Base-by-base conservation (phyloP, 2,888 invertebrate species). In the Diaperis boleti region DNA sequence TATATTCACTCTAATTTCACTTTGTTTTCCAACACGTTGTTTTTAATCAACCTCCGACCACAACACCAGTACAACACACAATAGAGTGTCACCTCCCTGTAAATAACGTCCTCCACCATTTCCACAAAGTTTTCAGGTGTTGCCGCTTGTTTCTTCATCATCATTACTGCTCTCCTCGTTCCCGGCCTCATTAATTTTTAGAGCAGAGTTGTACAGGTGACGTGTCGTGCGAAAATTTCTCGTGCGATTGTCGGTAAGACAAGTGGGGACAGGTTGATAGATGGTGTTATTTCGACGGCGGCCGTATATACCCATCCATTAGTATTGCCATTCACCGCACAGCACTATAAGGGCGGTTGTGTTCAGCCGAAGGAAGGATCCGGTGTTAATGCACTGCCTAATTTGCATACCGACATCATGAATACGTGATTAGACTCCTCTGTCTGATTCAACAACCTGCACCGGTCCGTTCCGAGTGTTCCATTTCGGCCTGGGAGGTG, bases 331-430 rank as follows among this genome's bases (percentile, higher is more conserved):
- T 63, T 63, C 54, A 63, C 63, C 63, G 33, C 63, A 63, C 7
- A 59, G 52, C 59, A 63, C 62, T 62, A 62, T 62, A 59, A 55
- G 60, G 42, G 29, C 59, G 62, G 65, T 63, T 62, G 63, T 68
- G 62, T 67, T 65, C 64, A 56, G 62, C 44, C 55, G 42, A 62
- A 65, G 66, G 66, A 63, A 66, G 64, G 63, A 67, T 69, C 69
- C 69, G 67, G 67, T 70, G 67, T 69, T 70, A 70, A 70, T 70
- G 70, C 68, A 70, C 68, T 65, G 62, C 44, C 70, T 67, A 69
- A 70, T 70, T 69, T 70, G 67, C 70, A 70, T 70, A 64, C 66
- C 64, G 55, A 62, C 67, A 66, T 70, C 70, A 70, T 70, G 70
- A 70, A 70, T 70, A 69, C 68, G 66, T 67, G 68, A 70, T 70